Conservation (phyloP, 2,113 vertebrate genomes). For the Pteronura brasiliensis region DNA sequence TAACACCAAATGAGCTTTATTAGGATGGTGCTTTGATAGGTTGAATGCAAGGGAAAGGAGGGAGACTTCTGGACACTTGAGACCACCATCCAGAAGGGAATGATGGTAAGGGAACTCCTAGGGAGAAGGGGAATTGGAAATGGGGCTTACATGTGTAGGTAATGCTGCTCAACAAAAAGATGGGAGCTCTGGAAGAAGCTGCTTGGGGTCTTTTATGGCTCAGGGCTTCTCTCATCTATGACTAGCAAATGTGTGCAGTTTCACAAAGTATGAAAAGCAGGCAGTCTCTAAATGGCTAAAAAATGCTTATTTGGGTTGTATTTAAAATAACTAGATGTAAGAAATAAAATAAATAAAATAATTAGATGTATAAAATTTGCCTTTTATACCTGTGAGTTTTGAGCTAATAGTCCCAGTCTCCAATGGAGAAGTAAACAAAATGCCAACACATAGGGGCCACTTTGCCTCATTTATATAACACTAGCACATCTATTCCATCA, state of each 20-base stretch:
- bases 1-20: not conserved
- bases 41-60: not conserved
- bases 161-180: not conserved
- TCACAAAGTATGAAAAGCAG: not conserved
- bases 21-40: not conserved
- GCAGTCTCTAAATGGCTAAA: not conserved
- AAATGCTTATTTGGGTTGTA: not conserved
- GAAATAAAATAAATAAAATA: not conserved
- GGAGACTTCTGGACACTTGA: not conserved
- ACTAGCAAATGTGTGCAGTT: not conserved
- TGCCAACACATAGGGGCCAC: not conserved
- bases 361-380: not conserved
- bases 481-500: not conserved
- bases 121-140: not conserved
- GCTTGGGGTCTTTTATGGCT: not conserved
- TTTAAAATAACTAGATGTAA: not conserved
- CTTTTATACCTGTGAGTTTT: not conserved
- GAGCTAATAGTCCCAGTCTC: not conserved
- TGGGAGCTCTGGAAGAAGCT: not conserved
- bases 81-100: not conserved
- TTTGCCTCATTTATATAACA: not conserved
- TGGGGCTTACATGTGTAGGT: not conserved
- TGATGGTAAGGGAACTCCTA: not conserved
- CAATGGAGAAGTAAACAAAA: not conserved
- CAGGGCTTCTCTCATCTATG: not conserved